A percentile compares a stretch with the other conserved stretches of the same genome.
Evolutionary conservation across 2,113 vertebrate genomes (phyloP).

Genomic region (Grantiella picta): DNA sequence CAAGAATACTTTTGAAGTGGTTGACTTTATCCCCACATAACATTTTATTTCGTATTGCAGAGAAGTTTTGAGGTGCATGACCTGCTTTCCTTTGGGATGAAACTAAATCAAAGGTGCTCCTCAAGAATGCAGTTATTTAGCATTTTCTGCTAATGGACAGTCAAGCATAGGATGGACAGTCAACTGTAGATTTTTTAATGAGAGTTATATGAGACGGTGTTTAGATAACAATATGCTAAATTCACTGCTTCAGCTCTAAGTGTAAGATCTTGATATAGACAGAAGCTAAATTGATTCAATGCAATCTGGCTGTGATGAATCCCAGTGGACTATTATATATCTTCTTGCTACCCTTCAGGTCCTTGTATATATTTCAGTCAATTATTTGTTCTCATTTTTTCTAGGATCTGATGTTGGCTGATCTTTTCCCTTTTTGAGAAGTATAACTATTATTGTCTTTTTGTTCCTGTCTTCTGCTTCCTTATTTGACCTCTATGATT

Average conservation of each 20-base stretch:
- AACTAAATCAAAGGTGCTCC: background rate
- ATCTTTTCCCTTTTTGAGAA: background rate
- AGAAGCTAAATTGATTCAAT: background rate
- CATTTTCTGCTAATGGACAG: background rate
- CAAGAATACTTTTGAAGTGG: background rate
- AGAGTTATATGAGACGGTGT: background rate
- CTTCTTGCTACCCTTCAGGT: background rate
- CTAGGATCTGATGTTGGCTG: background rate
- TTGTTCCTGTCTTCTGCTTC: background rate
- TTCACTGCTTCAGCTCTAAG: background rate
- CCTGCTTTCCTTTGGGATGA: background rate
- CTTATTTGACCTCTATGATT: background rate
- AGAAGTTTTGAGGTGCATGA: background rate
- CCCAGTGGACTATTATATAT: background rate
- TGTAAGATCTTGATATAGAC: background rate
- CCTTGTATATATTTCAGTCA: background rate
- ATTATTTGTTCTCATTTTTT: background rate
- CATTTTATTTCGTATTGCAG: background rate
- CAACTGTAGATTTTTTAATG: background rate
- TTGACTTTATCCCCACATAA: background rate
- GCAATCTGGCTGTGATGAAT: background rate
- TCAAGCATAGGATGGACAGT: background rate
- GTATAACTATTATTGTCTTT: background rate
- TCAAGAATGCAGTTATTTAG: background rate
- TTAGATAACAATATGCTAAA: background rate